These are phyloP conservation scores for Schizopygopsis pylzovi DNA, from an alignment of 2,797 vertebrate genomes.

Conservation along the genomic window DNA sequence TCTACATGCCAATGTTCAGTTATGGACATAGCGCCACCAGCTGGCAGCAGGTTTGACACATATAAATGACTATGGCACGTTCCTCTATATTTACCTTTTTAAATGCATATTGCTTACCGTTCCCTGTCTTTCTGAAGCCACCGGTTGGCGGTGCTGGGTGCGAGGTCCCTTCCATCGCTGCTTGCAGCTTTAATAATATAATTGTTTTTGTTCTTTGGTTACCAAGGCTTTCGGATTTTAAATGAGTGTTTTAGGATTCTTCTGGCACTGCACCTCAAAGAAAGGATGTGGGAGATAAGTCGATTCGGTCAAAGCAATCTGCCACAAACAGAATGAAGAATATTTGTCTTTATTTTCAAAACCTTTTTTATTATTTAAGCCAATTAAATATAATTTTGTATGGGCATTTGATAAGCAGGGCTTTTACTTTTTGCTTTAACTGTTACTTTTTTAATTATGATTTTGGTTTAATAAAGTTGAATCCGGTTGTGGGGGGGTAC, in stretches of 20 bases:
- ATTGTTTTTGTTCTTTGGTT: constrained; percentile 29
- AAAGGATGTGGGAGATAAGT: constrained; percentile 38
- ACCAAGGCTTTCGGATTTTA: constrained; percentile 18
- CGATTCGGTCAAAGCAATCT: constrained; percentile 44
- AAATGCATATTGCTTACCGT: no score
- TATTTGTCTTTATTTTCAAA: constrained; percentile 39
- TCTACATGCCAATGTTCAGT: no score
- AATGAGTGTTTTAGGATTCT: constrained; percentile 43
- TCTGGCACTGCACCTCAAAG: constrained; percentile 46
- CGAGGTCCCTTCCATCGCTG: no score
- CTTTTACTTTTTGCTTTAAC: constrained; percentile 26
- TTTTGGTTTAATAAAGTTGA: not conserved
- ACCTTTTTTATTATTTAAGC: constrained; percentile 37
- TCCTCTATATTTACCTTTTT: no score
- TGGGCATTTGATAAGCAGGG: constrained; percentile 16
- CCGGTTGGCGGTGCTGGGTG: no score
- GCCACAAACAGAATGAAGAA: constrained; percentile 23
- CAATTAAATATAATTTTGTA: constrained; percentile 10
- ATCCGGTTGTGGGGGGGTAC: not conserved
- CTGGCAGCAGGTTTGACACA: no score
- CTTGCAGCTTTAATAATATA: no score
- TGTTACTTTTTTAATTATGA: not conserved
- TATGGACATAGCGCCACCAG: no score
- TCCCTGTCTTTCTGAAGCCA: no score
- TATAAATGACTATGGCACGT: no score